phyloP scores from a whole-genome alignment of 2,888 invertebrate genomes.

The Brachycybe producta region DNA sequence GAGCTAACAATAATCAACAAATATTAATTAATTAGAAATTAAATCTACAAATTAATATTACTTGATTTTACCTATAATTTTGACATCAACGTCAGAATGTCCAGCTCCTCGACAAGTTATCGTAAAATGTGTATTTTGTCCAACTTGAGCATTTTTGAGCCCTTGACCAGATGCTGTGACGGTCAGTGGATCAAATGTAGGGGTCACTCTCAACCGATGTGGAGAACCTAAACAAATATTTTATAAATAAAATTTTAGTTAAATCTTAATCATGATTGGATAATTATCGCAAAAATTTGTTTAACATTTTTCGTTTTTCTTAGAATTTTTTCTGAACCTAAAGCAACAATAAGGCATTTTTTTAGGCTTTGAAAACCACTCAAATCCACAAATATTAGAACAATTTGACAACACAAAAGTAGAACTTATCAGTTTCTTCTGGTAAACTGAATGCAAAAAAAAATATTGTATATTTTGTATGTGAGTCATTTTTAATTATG shows the following conservation, averaged over 20 bases:
- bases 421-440: too few species aligned
- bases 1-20: conserved; percentile 30
- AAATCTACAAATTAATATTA: not conserved
- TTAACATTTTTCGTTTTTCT: too few species aligned
- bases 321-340: too few species aligned
- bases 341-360: too few species aligned
- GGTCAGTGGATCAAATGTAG: conserved; percentile 37
- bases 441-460: too few species aligned
- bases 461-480: too few species aligned
- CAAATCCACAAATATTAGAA: too few species aligned
- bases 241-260: conserved; percentile 6
- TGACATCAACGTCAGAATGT: conserved; percentile 40
- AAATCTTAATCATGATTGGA: too few species aligned
- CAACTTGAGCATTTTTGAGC: conserved; percentile 45
- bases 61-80: conserved; percentile 36
- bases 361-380: too few species aligned
- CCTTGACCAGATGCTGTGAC: conserved; percentile 48
- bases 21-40: not conserved
- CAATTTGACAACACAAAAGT: not conserved
- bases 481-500: too few species aligned
- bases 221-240: conserved; percentile 31
- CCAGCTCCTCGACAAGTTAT: conserved; percentile 37
- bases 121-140: conserved; percentile 44
- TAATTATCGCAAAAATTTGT: too few species aligned
- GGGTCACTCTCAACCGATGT: conserved; percentile 28